Percentiles rank a stretch among this genome's conserved stretches.
Evolutionary conservation across 2,113 vertebrate genomes (phyloP).

Genomic region (Hemiprocne comata): DNA sequence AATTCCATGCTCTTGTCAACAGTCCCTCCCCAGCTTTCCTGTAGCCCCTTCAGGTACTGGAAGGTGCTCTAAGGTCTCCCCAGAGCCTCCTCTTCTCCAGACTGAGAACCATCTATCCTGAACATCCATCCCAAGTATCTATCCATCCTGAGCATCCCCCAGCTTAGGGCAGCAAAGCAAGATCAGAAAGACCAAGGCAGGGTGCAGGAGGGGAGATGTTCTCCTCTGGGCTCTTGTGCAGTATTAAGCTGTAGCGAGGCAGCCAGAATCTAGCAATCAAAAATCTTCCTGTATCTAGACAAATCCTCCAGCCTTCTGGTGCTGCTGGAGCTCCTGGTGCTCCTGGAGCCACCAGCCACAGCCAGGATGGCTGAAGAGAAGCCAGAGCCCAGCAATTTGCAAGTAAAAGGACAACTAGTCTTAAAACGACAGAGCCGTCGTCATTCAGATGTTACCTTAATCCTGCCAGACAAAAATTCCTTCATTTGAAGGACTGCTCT

Average conservation of each 20-base stretch:
- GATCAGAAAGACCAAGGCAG: rapidly evolving
- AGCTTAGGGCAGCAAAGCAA: not conserved
- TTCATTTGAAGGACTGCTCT: not conserved
- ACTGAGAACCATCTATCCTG: no score
- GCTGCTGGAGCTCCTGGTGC: rapidly evolving
- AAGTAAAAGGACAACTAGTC: not conserved
- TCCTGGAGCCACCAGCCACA: not conserved
- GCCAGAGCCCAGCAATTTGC: not conserved
- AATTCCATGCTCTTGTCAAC: no score
- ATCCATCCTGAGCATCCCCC: no score
- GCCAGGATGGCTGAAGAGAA: not conserved
- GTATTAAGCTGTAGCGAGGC: rapidly evolving
- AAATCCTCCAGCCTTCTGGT: not conserved
- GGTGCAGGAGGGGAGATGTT: rapidly evolving
- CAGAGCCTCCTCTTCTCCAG: no score
- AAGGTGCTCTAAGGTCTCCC: no score
- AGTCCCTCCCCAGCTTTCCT: no score
- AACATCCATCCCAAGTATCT: no score
- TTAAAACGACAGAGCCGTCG: not conserved
- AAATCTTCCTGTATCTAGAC: not conserved
- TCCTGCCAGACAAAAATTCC: not conserved
- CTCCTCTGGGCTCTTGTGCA: not conserved
- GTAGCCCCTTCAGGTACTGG: no score
- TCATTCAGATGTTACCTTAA: not conserved
- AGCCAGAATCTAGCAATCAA: not conserved